Evolutionary conservation across 2,797 vertebrate genomes (phyloP), one percentile per base, ranked within the genome.

Genomic region (Paguma larvata): DNA sequence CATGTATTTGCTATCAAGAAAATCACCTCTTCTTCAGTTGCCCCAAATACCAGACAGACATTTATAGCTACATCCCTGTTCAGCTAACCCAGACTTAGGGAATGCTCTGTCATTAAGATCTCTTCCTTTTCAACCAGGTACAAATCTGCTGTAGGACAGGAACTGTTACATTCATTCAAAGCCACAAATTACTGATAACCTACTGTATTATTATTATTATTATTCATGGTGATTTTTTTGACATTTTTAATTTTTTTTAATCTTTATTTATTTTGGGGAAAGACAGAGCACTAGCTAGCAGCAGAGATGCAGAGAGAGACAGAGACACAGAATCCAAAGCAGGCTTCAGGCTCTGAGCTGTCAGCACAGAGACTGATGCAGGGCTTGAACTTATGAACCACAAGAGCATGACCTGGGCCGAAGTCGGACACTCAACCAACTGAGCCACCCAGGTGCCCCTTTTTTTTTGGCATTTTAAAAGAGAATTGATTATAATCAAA

Each of bases 21-120:
- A 85, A n/a, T 83, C 78, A 56, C 44, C 78, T 86, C 62, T 85
- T 70, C 82, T 96, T 95, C 53, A 18, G 25, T 27, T 73, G 23
- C 51, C 32, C 77, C 88, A 68, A 85, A 65, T 63, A 82, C 73
- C 70, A 79, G 19, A 51, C 30, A 41, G 44, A 51, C 34, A 88
- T 84, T 84, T 68, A 85, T 0, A 59, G 75, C 27, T 14, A 18
- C 38, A 53, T 32, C 25, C 19, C 7, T 41, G 25, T 6, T 48
- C 70, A 27, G 19, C 25, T 75, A 63, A 90, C 2, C 27, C 84
- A 70, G 23, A 91, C 21, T 51, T 53, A 13, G 32, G 44, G 48
- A 90, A 79, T 15, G 25, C 14, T 67, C n/a, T 59, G 27, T 63
- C 85, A 44, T 30, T 41, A 67, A 38, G 6, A 82, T 56, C 41